Conservation (phyloP, 2,797 vertebrate genomes). For the Phylloscopus collybita region DNA sequence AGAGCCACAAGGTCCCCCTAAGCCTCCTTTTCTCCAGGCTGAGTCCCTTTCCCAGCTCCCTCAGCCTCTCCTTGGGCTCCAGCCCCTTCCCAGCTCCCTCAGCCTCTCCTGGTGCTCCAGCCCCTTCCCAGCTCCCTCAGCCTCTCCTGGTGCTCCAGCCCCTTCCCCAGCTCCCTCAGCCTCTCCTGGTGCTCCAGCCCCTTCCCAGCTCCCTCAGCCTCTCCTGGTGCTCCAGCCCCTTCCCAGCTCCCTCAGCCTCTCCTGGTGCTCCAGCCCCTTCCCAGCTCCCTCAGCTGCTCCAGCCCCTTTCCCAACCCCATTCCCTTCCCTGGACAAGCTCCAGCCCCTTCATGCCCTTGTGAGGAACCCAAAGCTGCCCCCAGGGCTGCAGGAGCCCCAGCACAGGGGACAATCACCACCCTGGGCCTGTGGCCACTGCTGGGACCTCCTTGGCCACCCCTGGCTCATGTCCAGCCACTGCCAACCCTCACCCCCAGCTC, state of each 20-base stretch:
- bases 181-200: background rate
- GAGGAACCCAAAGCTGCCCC: accelerated
- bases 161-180: background rate
- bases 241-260: background rate
- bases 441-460: background rate
- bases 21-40: background rate
- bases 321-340: background rate
- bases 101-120: background rate
- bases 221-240: no score
- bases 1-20: background rate
- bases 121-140: background rate
- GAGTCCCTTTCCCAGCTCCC: background rate
- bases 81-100: background rate
- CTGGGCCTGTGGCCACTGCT: background rate
- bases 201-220: no score
- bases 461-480: background rate
- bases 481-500: background rate
- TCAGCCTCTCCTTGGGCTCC: background rate
- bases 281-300: background rate
- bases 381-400: background rate
- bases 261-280: no score
- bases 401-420: background rate
- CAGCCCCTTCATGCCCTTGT: background rate
- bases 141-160: background rate
- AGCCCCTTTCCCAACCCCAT: background rate